phyloP scores from a whole-genome alignment of 2,113 vertebrate genomes.

The Tragelaphus imberbis region DNA sequence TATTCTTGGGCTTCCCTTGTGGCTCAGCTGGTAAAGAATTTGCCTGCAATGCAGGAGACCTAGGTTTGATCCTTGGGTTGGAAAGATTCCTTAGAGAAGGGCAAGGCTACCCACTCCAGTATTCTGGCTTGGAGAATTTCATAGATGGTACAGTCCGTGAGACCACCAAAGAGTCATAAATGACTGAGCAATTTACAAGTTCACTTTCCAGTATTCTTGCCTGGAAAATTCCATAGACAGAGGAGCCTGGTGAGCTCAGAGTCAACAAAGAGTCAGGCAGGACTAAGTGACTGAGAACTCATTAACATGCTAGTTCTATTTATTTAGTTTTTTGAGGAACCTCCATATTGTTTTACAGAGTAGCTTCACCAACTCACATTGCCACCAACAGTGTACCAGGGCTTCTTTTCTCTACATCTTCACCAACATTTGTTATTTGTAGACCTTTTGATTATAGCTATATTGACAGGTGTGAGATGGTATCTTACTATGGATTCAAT shows the following conservation, averaged over 20 bases:
- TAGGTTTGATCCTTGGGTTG: neutral
- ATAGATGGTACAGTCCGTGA: neutral
- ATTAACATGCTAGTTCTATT: neutral
- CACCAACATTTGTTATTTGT: neutral
- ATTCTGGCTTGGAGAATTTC: neutral
- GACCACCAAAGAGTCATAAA: neutral
- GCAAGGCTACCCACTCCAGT: neutral
- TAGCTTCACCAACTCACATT: neutral
- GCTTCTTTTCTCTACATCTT: neutral
- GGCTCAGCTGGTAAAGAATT: neutral
- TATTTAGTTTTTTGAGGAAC: neutral
- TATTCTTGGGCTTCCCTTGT: neutral
- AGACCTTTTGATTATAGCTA: neutral
- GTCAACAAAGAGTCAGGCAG: neutral
- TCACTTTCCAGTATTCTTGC: neutral
- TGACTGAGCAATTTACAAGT: neutral
- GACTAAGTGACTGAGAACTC: neutral
- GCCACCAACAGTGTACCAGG: neutral
- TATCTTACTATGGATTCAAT: neutral
- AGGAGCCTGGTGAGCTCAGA: neutral
- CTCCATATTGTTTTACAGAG: neutral
- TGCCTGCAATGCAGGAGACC: neutral
- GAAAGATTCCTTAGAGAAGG: neutral
- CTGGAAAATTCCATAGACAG: neutral
- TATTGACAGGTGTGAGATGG: neutral